Base-by-base conservation (phyloP, 2,888 invertebrate genomes). In the Cantharis nigra region DNA sequence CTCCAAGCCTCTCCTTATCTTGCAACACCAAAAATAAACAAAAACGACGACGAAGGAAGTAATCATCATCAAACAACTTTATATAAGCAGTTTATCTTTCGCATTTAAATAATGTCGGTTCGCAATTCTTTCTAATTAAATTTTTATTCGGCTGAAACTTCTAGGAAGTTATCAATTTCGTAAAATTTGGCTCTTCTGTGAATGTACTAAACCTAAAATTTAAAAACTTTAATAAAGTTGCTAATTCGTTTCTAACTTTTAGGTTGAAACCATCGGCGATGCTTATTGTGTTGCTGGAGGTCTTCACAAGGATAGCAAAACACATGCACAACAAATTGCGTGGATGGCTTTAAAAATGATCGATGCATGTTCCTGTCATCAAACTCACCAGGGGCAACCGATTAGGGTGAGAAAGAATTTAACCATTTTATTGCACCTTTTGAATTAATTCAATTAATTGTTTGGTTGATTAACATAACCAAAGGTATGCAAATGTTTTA, bases 311-410 rank as follows among this genome's bases (percentile, higher is more conserved):
- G 93, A 93, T 83, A 96, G 95, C 71, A 91, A 92, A 63, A 96
- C 96, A 75, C 98, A 98, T 87, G 97, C 98, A 18, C 96, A 96
- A 82, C 97, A 97, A 89, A 97, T 97, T 64, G 96, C 97, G 3
- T 98, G 97, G 97, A 98, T 98, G 98, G 96, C 96, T 0, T 88
- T 98, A 82, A 95, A 95, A 85, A 98, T 98, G 98, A 96, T 98
- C 76, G 94, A 96, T 83, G 96, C 95, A 0, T 97, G 98, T 85
- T 92, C 94, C 1, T 92, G 93, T 82, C 97, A 97, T 87, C 92
- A 94, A 79, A 96, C 98, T 0, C 98, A 97, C 83, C 96, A 97
- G 85, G 97, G 97, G 2, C 94, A 97, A 87, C 96, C 96, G 71
- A 97, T 98, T 81, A 93, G 94, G 92, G 96, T 96, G 88, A 89